Evolutionary conservation across 1,140 invertebrate species (phyloP), one percentile per base, ranked within the genome.

Genomic region (Nylanderia fulva): DNA sequence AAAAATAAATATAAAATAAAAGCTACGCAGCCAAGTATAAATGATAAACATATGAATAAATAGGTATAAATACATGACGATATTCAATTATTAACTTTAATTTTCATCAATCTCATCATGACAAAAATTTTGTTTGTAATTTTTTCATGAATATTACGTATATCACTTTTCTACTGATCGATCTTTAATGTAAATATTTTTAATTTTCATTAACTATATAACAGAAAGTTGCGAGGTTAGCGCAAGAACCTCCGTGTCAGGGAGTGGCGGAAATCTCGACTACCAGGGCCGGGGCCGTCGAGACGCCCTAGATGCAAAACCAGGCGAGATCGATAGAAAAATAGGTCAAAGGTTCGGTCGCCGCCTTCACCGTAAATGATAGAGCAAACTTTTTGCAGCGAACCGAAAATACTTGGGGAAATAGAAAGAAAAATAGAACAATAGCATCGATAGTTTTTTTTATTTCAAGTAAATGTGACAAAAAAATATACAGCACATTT

Each of bases 331-430:
- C 93, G 91, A 94, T 94, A 92, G 90, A 92, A 94, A 94, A 93
- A 94, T 94, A 88, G 93, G 93, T 94, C 93, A 93, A 91, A 94
- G 91, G 86, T 92, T 91, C 89, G 88, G 76, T 74, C 64, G 84
- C 45, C 54, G 76, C 52, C 61, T 66, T 83, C 21, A 58, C 21
- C 36, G 36, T 54, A 52, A 88, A 52, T 76, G 71, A 42, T 29
- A 58, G 45, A 48, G 54, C 52, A 39, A 61, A 24, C 60, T 36
- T 45, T 56, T 63, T 33, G 56, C n/a, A 8, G 39, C 54, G 33
- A 79, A 61, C 29, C 33, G 56, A 66, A 24, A 6, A 48, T 33
- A 36, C 45, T 48, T 48, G 45, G 2, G 2, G n/a, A 29, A 1
- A 77, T n/a, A 27, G 2, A 33, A 64, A 33, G 15, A 69, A 45